Conservation (phyloP, 2,797 vertebrate species). For the Furcifer pardalis region DNA sequence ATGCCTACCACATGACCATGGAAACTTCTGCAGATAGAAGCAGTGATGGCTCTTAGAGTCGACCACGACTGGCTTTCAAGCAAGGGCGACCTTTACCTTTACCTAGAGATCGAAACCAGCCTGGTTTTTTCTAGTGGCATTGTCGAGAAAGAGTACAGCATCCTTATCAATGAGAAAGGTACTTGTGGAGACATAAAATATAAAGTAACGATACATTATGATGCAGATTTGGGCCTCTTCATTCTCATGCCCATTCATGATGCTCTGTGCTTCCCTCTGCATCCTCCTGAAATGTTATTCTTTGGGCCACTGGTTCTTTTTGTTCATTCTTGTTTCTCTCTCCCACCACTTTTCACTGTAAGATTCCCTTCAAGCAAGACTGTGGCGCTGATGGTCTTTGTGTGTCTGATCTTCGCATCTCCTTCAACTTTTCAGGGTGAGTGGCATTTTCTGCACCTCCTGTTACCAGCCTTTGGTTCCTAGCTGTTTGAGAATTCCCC, state of each 20-base stretch:
- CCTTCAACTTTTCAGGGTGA: constrained; percentile 70
- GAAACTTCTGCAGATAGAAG: no score
- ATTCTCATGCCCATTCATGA: not conserved
- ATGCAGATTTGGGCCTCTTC: not conserved
- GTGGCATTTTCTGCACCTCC: not conserved
- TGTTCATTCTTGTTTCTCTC: not conserved
- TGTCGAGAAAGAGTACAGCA: not conserved
- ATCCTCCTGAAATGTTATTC: not conserved
- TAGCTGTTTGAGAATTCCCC: no score
- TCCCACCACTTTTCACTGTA: not conserved
- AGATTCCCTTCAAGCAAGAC: constrained; percentile 74
- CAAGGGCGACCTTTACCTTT: no score
- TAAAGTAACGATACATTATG: not conserved
- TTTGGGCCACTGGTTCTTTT: no score
- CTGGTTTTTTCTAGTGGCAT: not conserved
- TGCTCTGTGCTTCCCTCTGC: not conserved
- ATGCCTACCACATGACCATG: no score
- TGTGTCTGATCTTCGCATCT: constrained; percentile 67
- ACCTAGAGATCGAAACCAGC: no score
- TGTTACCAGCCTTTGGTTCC: no score
- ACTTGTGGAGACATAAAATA: not conserved
- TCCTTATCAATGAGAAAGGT: not conserved
- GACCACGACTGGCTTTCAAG: no score
- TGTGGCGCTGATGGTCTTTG: constrained; percentile 72
- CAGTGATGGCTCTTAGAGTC: no score